Base-by-base conservation (phyloP, 1,140 invertebrate species). In the Diuraphis noxia region DNA sequence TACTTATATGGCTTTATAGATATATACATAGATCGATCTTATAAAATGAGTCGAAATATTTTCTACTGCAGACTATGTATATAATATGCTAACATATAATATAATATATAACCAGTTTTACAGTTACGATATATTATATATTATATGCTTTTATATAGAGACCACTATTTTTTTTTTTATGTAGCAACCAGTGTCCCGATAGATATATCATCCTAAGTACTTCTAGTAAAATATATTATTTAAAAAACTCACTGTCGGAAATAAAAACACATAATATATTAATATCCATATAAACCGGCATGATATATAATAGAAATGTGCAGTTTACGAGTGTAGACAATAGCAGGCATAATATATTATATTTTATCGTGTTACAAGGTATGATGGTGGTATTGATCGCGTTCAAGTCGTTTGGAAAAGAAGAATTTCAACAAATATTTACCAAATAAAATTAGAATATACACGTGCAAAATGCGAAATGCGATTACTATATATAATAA, bases 31-130 rank as follows among this genome's bases (percentile, higher is more conserved):
- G 2, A 21, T 21, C 19, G 30, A n/a, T 72, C 56, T n/a, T 19
- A 84, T 43, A 84, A 46, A 84, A 84, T 43, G 40, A 84, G 25
- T 34, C 40, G 82, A 84, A 84, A 43, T 84, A 84, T 84, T 84
- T 84, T 84, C 9, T 19, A 21, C 82, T 17, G 30, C 41, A 43
- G 40, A 84, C 30, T 40, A n/a, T 40, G 30, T n/a, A 25, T 63
- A 77, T 77, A n/a, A 77, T 21, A 49, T 49, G 43, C 17, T n/a
- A n/a, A 25, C 17, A 8, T 77, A 79, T 79, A n/a, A 84, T 84
- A 84, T 46, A 84, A n/a, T 43, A 40, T 43, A 84, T 43, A 84
- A 84, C 82, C 82, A 34, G 82, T 84, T 84, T 84, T 43, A 84
- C 82, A 84, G 82, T 41, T 43, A 36, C 72, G 72, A 84, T 84